A percentile compares a stretch with the other conserved stretches of the same genome.
Evolutionary conservation across 1,140 invertebrate genomes (phyloP).

Genomic region (Apis cerana): DNA sequence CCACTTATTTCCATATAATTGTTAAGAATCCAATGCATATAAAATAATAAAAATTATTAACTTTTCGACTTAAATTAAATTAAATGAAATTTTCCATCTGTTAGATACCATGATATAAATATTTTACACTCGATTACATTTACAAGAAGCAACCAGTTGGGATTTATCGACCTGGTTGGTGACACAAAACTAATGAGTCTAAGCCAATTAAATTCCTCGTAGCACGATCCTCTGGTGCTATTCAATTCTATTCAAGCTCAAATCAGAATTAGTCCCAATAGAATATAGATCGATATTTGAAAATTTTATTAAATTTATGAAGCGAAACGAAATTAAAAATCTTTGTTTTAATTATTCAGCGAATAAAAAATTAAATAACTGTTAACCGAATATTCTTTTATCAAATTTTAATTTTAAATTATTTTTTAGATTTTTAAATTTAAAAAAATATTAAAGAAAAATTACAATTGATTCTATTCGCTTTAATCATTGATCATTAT

Average conservation of each 20-base stretch:
- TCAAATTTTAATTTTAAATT: no score
- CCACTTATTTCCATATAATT: neutral
- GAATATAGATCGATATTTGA: slow-evolving; percentile 45
- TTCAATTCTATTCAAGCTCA: slow-evolving; percentile 49
- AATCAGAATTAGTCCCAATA: slow-evolving; percentile 61
- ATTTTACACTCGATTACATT: neutral
- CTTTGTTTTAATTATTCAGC: neutral
- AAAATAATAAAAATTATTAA: neutral
- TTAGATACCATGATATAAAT: neutral
- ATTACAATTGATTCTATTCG: no score
- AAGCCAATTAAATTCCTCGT: slow-evolving; percentile 66
- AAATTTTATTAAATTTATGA: no score
- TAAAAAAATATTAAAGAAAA: no score
- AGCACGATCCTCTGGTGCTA: slow-evolving; percentile 59
- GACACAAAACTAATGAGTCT: slow-evolving; percentile 63
- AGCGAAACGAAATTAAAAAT: no score
- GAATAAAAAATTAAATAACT: neutral
- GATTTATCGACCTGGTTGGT: neutral
- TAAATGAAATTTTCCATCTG: neutral
- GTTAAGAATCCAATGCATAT: neutral
- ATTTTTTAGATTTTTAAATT: no score
- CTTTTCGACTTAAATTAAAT: neutral
- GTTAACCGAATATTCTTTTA: no score
- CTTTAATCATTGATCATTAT: neutral
- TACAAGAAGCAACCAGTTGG: neutral